These are phyloP conservation scores for Drosophila ananassae DNA, from an alignment of 1,140 invertebrate species.

Conservation along the genomic window DNA sequence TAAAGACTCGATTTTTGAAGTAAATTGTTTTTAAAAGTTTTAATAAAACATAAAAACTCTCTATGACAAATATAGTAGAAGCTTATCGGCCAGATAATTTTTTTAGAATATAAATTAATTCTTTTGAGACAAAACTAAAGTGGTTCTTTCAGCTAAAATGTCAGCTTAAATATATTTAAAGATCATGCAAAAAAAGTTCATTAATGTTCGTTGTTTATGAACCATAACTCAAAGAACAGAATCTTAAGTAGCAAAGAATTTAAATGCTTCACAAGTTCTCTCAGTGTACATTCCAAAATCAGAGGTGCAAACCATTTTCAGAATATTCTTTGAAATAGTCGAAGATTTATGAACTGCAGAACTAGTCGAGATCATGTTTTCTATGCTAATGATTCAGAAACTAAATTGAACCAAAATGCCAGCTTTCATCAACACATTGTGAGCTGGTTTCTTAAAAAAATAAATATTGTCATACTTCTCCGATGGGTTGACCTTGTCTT, in stretches of 20 bases:
- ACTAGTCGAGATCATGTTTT: conserved; percentile 34
- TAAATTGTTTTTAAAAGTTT: too few relatives aligned
- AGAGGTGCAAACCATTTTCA: not conserved
- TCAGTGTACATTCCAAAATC: conserved; percentile 4
- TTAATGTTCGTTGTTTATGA: not conserved
- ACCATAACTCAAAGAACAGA: not conserved
- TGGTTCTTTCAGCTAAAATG: too few relatives aligned
- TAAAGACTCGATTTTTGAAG: too few relatives aligned
- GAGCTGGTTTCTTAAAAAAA: conserved; percentile 1
- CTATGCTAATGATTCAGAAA: conserved; percentile 26
- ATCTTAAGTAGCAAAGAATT: not conserved
- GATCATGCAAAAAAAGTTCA: not conserved
- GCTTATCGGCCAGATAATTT: too few relatives aligned
- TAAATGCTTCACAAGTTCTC: not conserved
- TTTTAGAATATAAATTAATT: too few relatives aligned
- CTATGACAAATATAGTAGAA: too few relatives aligned
- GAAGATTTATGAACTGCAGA: conserved; percentile 20
- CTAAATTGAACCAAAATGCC: conserved; percentile 2
- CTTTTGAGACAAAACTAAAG: too few relatives aligned
- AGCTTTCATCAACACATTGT: conserved; percentile 28
- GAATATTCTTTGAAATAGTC: conserved; percentile 12
- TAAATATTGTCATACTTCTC: conserved; percentile 14
- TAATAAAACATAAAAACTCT: too few relatives aligned
- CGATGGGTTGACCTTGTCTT: conserved; percentile 38
- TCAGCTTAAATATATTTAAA: too few relatives aligned